These are phyloP conservation scores for Cyclura pinguis DNA, from an alignment of 2,797 vertebrate genomes.

Conservation along the genomic window DNA sequence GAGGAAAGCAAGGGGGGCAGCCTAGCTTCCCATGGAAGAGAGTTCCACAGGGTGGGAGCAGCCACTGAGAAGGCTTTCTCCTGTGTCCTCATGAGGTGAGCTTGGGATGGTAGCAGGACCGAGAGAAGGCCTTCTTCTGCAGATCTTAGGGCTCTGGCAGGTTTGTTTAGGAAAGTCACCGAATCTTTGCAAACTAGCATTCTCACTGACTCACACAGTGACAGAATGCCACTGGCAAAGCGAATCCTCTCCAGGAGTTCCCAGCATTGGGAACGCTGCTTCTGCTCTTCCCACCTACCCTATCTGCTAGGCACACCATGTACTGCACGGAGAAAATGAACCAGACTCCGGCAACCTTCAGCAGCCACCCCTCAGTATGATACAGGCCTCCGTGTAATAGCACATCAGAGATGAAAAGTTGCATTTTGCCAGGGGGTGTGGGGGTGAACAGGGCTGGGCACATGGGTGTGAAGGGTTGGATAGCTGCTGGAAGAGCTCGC, in stretches of 20 bases:
- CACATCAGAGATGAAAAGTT: constrained; percentile 47
- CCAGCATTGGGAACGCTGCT: constrained; percentile 64
- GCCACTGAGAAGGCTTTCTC: no score
- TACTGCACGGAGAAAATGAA: constrained; percentile 47
- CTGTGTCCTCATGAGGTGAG: no score
- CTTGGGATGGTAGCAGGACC: no score
- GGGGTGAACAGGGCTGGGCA: constrained; percentile 32
- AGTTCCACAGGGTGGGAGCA: no score
- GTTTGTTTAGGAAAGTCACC: background rate
- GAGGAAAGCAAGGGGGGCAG: no score
- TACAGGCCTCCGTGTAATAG: constrained; percentile 59
- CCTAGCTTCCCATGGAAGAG: no score
- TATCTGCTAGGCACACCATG: constrained; percentile 56
- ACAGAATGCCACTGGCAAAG: constrained; percentile 68
- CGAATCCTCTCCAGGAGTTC: constrained; percentile 70
- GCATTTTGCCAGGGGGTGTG: constrained; percentile 56
- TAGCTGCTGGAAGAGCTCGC: constrained; percentile 31
- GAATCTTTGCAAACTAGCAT: constrained; percentile 55
- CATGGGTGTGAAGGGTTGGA: background rate
- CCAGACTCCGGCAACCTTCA: constrained; percentile 57
- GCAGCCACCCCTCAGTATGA: constrained; percentile 58
- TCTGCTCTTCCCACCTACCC: constrained; percentile 71
- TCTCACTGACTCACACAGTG: constrained; percentile 64
- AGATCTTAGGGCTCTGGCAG: no score
- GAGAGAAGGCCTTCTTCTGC: no score